These are phyloP conservation scores for Tangara arthus DNA, from an alignment of 2,797 vertebrate species.

Conservation along the genomic window DNA sequence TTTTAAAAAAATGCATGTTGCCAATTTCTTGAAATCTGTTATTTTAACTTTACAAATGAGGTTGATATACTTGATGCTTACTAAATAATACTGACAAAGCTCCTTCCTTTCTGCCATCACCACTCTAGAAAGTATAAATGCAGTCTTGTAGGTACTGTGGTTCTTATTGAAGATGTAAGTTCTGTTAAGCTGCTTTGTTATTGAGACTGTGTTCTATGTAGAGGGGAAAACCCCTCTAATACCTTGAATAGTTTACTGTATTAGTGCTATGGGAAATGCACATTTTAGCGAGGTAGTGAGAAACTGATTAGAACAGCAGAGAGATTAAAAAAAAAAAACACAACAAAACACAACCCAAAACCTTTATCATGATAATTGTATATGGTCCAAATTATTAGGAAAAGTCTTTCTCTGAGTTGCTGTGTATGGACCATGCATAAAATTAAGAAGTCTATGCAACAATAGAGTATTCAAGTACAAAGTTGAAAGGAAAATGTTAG, in stretches of 20 bases:
- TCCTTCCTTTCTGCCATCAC: not conserved
- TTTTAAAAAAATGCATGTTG: slow-evolving; percentile 66
- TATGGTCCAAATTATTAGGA: not conserved
- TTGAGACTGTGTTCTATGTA: not conserved
- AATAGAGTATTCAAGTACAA: not conserved
- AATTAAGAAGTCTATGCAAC: not conserved
- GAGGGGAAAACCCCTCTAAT: not conserved
- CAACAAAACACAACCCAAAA: not conserved
- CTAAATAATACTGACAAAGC: slow-evolving; percentile 36
- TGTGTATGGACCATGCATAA: not conserved
- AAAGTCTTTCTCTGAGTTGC: not conserved
- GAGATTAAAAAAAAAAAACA: not conserved
- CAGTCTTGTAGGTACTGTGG: not conserved
- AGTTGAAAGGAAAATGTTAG: not conserved
- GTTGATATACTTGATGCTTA: slow-evolving; percentile 11
- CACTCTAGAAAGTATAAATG: not conserved
- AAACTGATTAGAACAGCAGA: slow-evolving; percentile 4
- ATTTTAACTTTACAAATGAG: not conserved
- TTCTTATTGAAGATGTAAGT: not conserved
- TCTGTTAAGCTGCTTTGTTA: not conserved
- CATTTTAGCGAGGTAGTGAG: not conserved
- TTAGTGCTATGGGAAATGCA: not conserved
- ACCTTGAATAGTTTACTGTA: not conserved
- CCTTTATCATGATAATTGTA: not conserved
- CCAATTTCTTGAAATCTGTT: slow-evolving; percentile 44